These are phyloP conservation scores for Penaeus chinensis DNA, from an alignment of 1,140 invertebrate species.

Conservation along the genomic window DNA sequence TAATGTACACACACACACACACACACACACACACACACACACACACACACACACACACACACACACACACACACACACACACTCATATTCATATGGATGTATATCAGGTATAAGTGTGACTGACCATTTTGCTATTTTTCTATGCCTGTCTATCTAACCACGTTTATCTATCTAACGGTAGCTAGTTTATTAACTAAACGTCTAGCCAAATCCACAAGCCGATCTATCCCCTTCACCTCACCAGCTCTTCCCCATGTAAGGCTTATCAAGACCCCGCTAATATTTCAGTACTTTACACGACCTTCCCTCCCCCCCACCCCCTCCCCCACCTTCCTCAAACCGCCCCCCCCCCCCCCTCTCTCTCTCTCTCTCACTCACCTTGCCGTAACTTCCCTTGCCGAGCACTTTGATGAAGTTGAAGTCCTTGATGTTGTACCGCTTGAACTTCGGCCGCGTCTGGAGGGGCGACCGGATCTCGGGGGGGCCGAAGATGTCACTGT, in stretches of 20 bases:
- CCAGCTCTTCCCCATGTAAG: no score
- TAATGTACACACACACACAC: constrained; percentile 3
- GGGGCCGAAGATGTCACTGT: constrained; percentile 57
- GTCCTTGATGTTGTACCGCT: constrained; percentile 89
- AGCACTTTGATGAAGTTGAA: constrained; percentile 95
- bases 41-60: not conserved
- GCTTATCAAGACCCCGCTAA: no score
- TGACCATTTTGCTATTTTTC: not conserved
- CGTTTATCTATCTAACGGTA: not conserved
- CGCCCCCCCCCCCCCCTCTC: no score
- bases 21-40: not conserved
- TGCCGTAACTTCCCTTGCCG: constrained; percentile 97
- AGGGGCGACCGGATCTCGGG: constrained; percentile 73
- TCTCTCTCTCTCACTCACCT: constrained; percentile 72
- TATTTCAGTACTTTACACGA: no score
- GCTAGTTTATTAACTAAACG: no score
- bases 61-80: not conserved
- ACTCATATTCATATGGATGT: not conserved
- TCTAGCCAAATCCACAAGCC: no score
- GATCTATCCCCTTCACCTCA: no score
- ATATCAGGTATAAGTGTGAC: constrained; percentile 22
- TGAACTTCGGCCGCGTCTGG: constrained; percentile 85
- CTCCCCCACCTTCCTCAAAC: not conserved
- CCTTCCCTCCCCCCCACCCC: constrained; percentile 7
- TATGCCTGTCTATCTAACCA: constrained; percentile 63